Evolutionary conservation across 2,797 vertebrate genomes (phyloP).

Genomic region (Cossypha heuglini): DNA sequence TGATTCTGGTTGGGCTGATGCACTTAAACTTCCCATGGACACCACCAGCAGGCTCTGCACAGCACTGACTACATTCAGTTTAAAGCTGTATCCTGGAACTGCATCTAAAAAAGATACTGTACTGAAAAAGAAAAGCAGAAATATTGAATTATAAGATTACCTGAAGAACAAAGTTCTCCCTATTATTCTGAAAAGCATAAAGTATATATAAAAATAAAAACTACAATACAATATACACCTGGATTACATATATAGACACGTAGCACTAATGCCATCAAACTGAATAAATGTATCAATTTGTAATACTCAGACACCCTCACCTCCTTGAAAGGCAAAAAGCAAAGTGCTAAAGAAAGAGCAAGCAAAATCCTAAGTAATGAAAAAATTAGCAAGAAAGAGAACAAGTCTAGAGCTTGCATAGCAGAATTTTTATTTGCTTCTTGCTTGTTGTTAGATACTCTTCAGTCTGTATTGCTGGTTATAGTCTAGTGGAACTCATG

Average conservation of each 20-base stretch:
- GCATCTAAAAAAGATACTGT: not conserved
- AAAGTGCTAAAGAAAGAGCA: not conserved
- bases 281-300: not conserved
- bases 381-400: not conserved
- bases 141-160: not conserved
- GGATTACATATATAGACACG: accelerated
- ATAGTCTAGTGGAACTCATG: not conserved
- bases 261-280: not conserved
- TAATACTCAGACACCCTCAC: not conserved
- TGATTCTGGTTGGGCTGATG: not conserved
- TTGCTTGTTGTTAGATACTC: not conserved
- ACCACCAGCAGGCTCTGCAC: not conserved
- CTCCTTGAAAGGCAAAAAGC: not conserved
- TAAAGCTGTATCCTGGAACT: not conserved
- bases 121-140: not conserved
- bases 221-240: not conserved
- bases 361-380: not conserved
- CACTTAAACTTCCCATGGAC: not conserved
- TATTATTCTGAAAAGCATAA: not conserved
- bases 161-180: not conserved
- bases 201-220: not conserved
- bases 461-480: not conserved
- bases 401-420: not conserved
- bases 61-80: not conserved
- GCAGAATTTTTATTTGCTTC: not conserved